Evolutionary conservation across 2,888 invertebrate species (phyloP).

Genomic region (Villa cingulata): DNA sequence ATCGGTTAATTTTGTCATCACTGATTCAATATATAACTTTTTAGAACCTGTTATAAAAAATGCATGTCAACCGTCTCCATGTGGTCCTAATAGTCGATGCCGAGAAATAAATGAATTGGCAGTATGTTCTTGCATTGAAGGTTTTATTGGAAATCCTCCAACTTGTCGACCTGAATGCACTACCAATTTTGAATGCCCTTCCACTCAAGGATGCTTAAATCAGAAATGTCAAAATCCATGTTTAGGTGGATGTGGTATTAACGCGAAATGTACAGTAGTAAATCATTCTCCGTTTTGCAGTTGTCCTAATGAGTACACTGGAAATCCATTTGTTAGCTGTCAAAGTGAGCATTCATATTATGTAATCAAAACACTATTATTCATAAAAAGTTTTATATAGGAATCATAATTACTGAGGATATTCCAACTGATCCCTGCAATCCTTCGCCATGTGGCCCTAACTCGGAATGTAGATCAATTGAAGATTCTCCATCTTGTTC

Average conservation of each 20-base stretch:
- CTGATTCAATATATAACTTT: not conserved
- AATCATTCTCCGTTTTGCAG: conserved; percentile 61
- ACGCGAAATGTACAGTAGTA: conserved; percentile 55
- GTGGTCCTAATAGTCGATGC: conserved; percentile 58
- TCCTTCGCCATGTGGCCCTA: conserved; percentile 58
- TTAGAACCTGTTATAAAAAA: conserved; percentile 38
- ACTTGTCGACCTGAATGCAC: conserved; percentile 60
- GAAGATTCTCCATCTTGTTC: conserved; percentile 39
- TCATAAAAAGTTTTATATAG: conserved; percentile 14
- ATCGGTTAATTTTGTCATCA: not conserved
- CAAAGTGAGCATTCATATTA: conserved; percentile 22
- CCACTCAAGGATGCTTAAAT: conserved; percentile 53
- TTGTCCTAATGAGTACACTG: conserved; percentile 51
- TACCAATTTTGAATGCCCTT: conserved; percentile 54
- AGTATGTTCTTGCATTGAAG: conserved; percentile 49
- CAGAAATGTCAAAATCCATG: conserved; percentile 63
- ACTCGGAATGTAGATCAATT: conserved; percentile 47
- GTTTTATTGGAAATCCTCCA: conserved; percentile 55
- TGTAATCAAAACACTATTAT: not conserved
- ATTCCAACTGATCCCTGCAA: conserved; percentile 40
- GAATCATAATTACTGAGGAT: conserved; percentile 15
- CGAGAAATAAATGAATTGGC: conserved; percentile 49
- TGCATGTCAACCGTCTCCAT: conserved; percentile 57
- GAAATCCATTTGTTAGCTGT: conserved; percentile 52
- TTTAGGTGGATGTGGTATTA: conserved; percentile 56